phyloP scores from a whole-genome alignment of 2,113 vertebrate species.

The Alligator mississippiensis region DNA sequence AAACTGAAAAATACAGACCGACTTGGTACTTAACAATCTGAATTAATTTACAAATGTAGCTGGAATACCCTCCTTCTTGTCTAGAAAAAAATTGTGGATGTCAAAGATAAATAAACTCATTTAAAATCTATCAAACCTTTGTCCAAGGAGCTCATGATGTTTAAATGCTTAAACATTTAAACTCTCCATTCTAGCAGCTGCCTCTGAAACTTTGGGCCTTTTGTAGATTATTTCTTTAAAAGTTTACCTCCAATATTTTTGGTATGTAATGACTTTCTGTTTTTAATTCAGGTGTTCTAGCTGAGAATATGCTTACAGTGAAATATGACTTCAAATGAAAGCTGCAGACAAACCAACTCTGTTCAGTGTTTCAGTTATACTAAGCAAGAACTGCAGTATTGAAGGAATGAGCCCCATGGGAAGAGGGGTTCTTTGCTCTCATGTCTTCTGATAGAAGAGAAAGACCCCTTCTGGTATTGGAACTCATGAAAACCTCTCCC shows the following conservation, averaged over 20 bases:
- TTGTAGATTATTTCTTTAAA: background rate
- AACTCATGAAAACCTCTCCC: background rate
- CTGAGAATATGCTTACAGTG: background rate
- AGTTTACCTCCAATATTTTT: background rate
- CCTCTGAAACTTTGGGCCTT: background rate
- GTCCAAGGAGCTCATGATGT: background rate
- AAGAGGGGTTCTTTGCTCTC: background rate
- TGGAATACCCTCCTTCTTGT: background rate
- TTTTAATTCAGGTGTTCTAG: background rate
- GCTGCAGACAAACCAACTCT: background rate
- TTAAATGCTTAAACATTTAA: background rate
- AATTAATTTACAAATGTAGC: background rate
- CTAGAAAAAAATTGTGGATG: background rate
- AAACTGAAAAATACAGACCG: background rate
- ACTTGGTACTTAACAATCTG: background rate
- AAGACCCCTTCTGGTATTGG: background rate
- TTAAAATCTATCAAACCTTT: background rate
- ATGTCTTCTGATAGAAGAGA: background rate
- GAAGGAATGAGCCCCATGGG: background rate
- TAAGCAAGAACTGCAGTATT: background rate
- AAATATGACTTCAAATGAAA: too few relatives aligned
- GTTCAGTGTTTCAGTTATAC: background rate
- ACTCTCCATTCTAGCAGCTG: background rate
- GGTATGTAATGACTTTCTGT: background rate
- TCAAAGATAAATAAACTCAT: background rate